Conservation (phyloP, 1,140 invertebrate genomes). For the Bombus breviceps region DNA sequence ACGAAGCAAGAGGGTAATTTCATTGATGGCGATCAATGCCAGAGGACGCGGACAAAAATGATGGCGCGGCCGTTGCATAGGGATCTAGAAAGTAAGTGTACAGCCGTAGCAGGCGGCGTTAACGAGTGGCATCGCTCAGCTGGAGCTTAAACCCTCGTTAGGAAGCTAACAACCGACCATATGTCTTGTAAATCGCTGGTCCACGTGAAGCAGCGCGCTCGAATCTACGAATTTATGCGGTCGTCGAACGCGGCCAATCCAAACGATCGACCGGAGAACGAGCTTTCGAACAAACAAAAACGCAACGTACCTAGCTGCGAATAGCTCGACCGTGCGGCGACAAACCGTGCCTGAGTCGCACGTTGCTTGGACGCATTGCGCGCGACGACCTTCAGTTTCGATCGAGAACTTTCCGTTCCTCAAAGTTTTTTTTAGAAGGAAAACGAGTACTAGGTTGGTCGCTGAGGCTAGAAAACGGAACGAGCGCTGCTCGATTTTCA, state of each 20-base stretch:
- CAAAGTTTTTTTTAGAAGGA: not conserved
- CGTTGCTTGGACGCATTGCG: not conserved
- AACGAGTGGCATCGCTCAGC: constrained; percentile 72
- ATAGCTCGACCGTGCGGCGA: too few species aligned
- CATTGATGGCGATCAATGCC: constrained; percentile 40
- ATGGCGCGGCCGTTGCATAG: constrained; percentile 16
- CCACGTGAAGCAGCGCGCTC: constrained; percentile 25
- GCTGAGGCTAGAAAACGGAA: not conserved
- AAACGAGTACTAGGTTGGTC: not conserved
- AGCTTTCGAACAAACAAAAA: not conserved
- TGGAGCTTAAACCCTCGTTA: constrained; percentile 74
- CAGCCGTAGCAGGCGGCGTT: constrained; percentile 53
- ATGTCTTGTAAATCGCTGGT: constrained; percentile 69
- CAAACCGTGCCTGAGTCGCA: not conserved
- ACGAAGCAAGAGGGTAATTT: not conserved
- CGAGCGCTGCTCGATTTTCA: constrained; percentile 6
- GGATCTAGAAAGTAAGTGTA: constrained; percentile 50
- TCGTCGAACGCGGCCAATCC: constrained; percentile 45
- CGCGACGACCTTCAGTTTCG: too few species aligned
- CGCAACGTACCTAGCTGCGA: not conserved
- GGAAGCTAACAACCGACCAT: constrained; percentile 69
- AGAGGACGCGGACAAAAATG: constrained; percentile 39
- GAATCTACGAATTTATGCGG: constrained; percentile 66
- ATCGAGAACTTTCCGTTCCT: not conserved
- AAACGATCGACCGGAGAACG: not conserved